A percentile compares a stretch with the other conserved stretches of the same genome.
phyloP scores from a whole-genome alignment of 2,797 vertebrate genomes.

The Menidia menidia region DNA sequence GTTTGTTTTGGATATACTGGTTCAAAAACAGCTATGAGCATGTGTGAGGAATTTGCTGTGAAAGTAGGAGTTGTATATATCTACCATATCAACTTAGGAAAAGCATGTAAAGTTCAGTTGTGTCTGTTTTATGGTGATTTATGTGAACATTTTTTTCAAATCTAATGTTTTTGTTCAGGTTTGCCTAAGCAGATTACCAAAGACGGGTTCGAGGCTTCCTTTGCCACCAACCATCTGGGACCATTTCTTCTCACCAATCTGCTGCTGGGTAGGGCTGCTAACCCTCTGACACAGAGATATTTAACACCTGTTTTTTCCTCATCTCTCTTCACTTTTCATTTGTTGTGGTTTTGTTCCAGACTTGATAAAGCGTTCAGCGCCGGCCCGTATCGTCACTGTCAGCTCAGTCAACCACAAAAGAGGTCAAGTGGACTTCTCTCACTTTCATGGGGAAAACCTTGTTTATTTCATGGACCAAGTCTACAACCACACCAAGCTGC shows the following conservation, averaged over 20 bases:
- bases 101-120: neutral
- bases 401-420: slow-evolving; percentile 79
- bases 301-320: neutral
- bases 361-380: slow-evolving; percentile 81
- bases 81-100: too few species aligned
- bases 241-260: slow-evolving; percentile 91
- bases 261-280: slow-evolving; percentile 81
- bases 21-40: neutral
- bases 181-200: slow-evolving; percentile 79
- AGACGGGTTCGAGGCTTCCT: slow-evolving; percentile 85
- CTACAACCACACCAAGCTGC: slow-evolving; percentile 89
- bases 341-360: slow-evolving; percentile 66
- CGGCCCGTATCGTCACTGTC: slow-evolving; percentile 85
- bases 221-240: slow-evolving; percentile 89
- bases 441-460: slow-evolving; percentile 83
- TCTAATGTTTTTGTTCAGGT: slow-evolving; percentile 70
- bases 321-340: neutral
- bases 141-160: neutral
- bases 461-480: neutral
- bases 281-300: neutral
- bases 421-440: slow-evolving; percentile 78
- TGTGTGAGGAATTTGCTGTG: neutral
- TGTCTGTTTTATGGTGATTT: neutral
- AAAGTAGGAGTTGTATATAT: neutral
- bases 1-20: too few species aligned